Conservation (phyloP, 2,888 invertebrate species). For the Cerastis leucographa region DNA sequence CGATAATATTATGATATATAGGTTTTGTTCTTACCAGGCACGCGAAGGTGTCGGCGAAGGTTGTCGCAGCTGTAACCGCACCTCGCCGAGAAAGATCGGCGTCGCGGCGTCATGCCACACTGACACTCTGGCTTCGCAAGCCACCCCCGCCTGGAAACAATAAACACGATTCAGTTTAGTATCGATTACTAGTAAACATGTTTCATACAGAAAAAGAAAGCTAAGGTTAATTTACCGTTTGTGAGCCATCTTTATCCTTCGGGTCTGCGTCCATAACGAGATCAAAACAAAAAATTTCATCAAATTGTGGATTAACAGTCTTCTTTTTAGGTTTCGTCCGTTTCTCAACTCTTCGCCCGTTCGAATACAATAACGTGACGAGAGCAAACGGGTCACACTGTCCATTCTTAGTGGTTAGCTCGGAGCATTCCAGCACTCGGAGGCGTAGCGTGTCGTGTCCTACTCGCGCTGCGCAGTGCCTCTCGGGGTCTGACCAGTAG, state of each 20-base stretch:
- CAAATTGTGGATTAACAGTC: slow-evolving; percentile 96
- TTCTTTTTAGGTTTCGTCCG: slow-evolving; percentile 97
- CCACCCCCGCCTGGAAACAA: slow-evolving; percentile 90
- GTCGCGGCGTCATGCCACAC: slow-evolving; percentile 96
- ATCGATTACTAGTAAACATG: neutral
- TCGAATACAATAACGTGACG: slow-evolving; percentile 95
- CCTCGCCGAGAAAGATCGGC: slow-evolving; percentile 97
- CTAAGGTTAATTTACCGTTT: slow-evolving; percentile 86
- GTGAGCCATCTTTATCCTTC: slow-evolving; percentile 89
- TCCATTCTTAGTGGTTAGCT: slow-evolving; percentile 96
- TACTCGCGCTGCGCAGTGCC: slow-evolving; percentile 86
- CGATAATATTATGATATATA: neutral
- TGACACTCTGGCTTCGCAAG: slow-evolving; percentile 95
- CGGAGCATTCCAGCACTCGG: slow-evolving; percentile 95
- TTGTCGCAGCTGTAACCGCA: slow-evolving; percentile 94
- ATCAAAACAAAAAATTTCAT: slow-evolving; percentile 96
- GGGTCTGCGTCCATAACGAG: slow-evolving; percentile 91
- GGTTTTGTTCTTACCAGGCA: slow-evolving; percentile 93
- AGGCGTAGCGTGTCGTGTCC: slow-evolving; percentile 90
- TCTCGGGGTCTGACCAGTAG: slow-evolving; percentile 89
- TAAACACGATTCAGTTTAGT: neutral
- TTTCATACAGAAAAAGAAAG: neutral
- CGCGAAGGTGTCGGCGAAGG: slow-evolving; percentile 86
- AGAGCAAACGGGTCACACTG: slow-evolving; percentile 97
- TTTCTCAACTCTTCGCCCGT: slow-evolving; percentile 94